Conservation (phyloP, 2,113 vertebrate genomes). For the Telmatochromis brichardi region DNA sequence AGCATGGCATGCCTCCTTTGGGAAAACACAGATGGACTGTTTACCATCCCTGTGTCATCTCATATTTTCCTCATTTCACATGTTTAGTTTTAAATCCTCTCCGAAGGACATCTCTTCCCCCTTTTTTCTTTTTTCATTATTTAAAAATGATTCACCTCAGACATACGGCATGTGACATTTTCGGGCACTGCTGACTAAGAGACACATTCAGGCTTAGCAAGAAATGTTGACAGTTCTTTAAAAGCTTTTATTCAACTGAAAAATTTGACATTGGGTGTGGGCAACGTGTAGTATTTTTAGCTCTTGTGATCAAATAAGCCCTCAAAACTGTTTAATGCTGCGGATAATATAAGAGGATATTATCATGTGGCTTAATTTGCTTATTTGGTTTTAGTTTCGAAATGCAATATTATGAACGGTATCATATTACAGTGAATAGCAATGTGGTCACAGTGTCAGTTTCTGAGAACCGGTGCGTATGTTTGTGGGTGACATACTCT, state of each 20-base stretch:
- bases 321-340: slow-evolving; percentile 13
- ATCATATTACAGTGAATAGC: neutral
- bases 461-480: neutral
- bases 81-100: slow-evolving; percentile 56
- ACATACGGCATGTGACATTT: slow-evolving; percentile 57
- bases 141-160: slow-evolving; percentile 64
- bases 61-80: slow-evolving; percentile 60
- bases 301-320: slow-evolving; percentile 24
- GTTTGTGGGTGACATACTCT: neutral
- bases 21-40: slow-evolving; percentile 68
- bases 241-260: slow-evolving; percentile 46
- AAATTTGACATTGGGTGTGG: slow-evolving; percentile 2
- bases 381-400: neutral
- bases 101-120: slow-evolving; percentile 54
- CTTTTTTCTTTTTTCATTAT: slow-evolving; percentile 58
- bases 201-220: slow-evolving; percentile 33
- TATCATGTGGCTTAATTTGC: neutral
- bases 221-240: slow-evolving; percentile 49
- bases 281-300: slow-evolving; percentile 53
- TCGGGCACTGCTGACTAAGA: slow-evolving; percentile 48
- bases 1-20: slow-evolving; percentile 60
- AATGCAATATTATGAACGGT: neutral
- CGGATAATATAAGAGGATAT: neutral
- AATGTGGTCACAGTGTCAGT: neutral
- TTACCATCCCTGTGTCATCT: slow-evolving; percentile 64